phyloP scores from a whole-genome alignment of 1,140 invertebrate species.

The Drosophila seguyi region DNA sequence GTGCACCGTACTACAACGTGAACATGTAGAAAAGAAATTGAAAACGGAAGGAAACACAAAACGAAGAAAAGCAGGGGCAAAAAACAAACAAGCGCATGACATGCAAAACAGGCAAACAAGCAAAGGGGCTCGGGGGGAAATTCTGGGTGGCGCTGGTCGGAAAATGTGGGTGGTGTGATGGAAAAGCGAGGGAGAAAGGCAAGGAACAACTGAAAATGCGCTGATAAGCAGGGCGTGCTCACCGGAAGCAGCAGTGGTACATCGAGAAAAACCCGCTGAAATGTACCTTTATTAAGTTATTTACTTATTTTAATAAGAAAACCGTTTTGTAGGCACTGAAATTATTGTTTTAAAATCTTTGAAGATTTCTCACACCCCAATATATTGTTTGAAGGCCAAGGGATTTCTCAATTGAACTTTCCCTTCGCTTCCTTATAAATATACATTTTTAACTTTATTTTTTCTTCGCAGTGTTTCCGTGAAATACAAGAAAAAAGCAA shows the following conservation, averaged over 20 bases:
- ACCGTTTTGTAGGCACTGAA: neutral
- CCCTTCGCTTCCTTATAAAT: too few relatives aligned
- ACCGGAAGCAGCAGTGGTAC: conserved; percentile 57
- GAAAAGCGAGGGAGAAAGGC: conserved; percentile 1
- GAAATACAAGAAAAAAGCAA: conserved; percentile 13
- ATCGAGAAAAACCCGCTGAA: conserved; percentile 6
- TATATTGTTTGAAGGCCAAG: too few relatives aligned
- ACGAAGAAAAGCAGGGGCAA: conserved; percentile 50
- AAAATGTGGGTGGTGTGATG: neutral
- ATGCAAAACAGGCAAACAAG: conserved; percentile 75
- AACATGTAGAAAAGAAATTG: conserved; percentile 70
- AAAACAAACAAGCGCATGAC: conserved; percentile 82
- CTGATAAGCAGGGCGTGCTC: conserved; percentile 76
- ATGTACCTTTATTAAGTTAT: neutral
- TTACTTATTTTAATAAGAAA: too few relatives aligned
- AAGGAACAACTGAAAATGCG: conserved; percentile 68
- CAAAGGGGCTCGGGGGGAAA: conserved; percentile 22
- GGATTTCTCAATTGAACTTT: too few relatives aligned
- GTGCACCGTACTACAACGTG: conserved; percentile 25
- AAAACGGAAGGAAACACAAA: conserved; percentile 77
- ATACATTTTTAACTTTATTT: neutral
- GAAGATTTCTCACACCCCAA: neutral
- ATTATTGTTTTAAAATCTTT: neutral
- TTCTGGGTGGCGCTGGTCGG: conserved; percentile 11
- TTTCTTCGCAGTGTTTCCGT: neutral